Evolutionary conservation across 2,113 vertebrate species (phyloP).

Genomic region (Panthera uncia): DNA sequence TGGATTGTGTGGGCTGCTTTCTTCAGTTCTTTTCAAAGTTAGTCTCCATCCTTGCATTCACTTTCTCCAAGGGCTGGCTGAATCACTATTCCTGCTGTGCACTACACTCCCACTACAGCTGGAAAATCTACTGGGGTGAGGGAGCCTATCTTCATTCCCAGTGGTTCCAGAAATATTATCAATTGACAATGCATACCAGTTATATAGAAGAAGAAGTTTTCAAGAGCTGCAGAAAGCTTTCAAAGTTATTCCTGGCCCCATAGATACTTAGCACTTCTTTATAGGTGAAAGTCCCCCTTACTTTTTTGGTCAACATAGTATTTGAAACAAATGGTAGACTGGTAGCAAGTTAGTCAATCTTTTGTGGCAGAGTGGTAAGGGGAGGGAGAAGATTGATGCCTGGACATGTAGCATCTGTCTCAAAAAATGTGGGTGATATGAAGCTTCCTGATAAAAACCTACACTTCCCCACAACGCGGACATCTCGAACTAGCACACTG

Average conservation of each 20-base stretch:
- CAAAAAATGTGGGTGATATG: background rate
- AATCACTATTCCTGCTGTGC: background rate
- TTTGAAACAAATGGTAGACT: slow-evolving; percentile 1
- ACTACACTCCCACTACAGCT: background rate
- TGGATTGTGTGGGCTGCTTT: background rate
- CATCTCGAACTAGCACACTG: background rate
- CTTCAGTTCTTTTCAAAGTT: background rate
- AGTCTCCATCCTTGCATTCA: background rate
- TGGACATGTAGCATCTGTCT: background rate
- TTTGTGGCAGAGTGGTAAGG: background rate
- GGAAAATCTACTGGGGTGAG: background rate
- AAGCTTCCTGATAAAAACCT: background rate
- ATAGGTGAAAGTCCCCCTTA: background rate
- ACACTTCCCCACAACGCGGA: background rate
- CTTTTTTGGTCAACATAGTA: background rate
- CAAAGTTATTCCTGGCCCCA: background rate
- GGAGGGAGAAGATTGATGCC: background rate
- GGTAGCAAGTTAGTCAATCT: background rate
- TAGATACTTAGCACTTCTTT: background rate
- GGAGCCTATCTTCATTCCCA: background rate
- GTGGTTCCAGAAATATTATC: background rate
- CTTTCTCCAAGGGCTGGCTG: background rate
- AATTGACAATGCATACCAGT: background rate
- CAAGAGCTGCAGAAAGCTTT: background rate
- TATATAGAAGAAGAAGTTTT: background rate